Evolutionary conservation across 1,140 invertebrate species (phyloP).

Genomic region (Paramacrobiotus metropolitanus): DNA sequence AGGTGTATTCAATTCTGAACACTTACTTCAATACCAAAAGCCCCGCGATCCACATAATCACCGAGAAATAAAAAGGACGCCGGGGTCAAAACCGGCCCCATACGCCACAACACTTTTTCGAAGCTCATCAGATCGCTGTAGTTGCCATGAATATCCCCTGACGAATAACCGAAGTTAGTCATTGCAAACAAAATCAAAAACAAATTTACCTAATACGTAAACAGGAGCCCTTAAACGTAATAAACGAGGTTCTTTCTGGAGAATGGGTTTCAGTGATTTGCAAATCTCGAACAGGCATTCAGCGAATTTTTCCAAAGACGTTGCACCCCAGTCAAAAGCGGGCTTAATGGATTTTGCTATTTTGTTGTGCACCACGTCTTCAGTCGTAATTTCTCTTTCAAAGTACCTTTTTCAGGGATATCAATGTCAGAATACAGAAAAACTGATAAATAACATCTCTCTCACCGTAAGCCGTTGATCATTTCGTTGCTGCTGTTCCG

Average conservation of each 20-base stretch:
- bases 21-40: slow-evolving; percentile 34
- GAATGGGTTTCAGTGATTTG: neutral
- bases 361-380: slow-evolving; percentile 12
- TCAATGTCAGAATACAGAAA: too few relatives aligned
- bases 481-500: slow-evolving; percentile 19
- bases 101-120: slow-evolving; percentile 34
- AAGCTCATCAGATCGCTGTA: slow-evolving; percentile 32
- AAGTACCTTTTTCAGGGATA: slow-evolving; percentile 19
- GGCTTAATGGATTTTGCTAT: slow-evolving; percentile 12
- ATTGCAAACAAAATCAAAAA: neutral
- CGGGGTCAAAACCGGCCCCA: slow-evolving; percentile 31
- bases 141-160: slow-evolving; percentile 37
- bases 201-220: slow-evolving; percentile 30
- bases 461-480: slow-evolving; percentile 20
- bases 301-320: neutral
- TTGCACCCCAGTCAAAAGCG: slow-evolving; percentile 22
- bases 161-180: slow-evolving; percentile 5
- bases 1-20: too few relatives aligned
- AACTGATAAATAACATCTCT: too few relatives aligned
- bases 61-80: slow-evolving; percentile 36
- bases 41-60: slow-evolving; percentile 40
- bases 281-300: neutral
- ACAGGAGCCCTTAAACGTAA: slow-evolving; percentile 27
- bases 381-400: slow-evolving; percentile 20
- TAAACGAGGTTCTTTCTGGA: slow-evolving; percentile 24